phyloP scores from a whole-genome alignment of 2,888 invertebrate genomes.

The Tetranychus truncatus region DNA sequence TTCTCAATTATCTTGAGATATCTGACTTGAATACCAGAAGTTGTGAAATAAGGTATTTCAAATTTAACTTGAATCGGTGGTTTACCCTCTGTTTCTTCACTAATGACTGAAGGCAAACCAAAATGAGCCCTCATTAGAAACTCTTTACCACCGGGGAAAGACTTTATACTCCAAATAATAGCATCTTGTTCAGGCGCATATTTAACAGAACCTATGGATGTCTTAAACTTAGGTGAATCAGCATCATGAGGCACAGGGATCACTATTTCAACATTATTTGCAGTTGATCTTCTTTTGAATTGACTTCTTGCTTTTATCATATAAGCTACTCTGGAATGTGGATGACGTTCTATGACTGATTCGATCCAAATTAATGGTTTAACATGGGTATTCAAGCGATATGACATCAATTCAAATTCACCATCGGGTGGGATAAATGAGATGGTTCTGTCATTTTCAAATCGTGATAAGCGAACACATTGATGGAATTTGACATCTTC shows the following conservation, averaged over 20 bases:
- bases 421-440: slow-evolving; percentile 98
- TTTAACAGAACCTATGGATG: slow-evolving; percentile 86
- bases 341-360: slow-evolving; percentile 90
- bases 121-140: slow-evolving; percentile 96
- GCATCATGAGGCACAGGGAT: slow-evolving; percentile 92
- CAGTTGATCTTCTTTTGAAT: slow-evolving; percentile 88
- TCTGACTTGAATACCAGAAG: slow-evolving; percentile 90
- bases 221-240: slow-evolving; percentile 94
- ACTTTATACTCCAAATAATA: slow-evolving; percentile 91
- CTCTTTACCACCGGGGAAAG: slow-evolving; percentile 93
- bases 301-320: slow-evolving; percentile 99
- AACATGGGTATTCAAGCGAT: slow-evolving; percentile 83
- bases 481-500: slow-evolving; percentile 99
- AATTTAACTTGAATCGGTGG: slow-evolving; percentile 97
- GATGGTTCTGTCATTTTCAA: slow-evolving; percentile 94
- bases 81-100: slow-evolving; percentile 82
- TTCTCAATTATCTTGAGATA: slow-evolving; percentile 96
- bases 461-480: slow-evolving; percentile 83
- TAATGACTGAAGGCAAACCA: slow-evolving; percentile 82
- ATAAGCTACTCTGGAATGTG: slow-evolving; percentile 89
- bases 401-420: slow-evolving; percentile 97
- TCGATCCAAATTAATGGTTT: slow-evolving; percentile 98
- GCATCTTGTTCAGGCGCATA: slow-evolving; percentile 93
- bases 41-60: slow-evolving; percentile 97
- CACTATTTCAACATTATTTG: slow-evolving; percentile 94